phyloP scores from a whole-genome alignment of 2,888 invertebrate genomes.

The Ormyrus pomaceus region DNA sequence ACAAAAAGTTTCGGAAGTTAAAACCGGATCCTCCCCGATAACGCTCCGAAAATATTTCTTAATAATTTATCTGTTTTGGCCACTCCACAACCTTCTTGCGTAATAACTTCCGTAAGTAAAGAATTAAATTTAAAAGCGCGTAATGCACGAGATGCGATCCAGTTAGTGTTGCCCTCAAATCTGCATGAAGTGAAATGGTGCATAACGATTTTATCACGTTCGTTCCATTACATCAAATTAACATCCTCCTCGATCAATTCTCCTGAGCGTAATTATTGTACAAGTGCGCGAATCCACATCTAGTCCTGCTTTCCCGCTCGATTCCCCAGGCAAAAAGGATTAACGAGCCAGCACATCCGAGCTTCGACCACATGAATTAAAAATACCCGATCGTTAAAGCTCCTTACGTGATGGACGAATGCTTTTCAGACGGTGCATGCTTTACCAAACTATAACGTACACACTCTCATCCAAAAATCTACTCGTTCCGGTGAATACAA shows the following conservation, averaged over 20 bases:
- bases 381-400: not conserved
- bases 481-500: not conserved
- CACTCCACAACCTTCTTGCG: not conserved
- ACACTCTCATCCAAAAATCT: constrained; percentile 2
- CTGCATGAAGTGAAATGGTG: constrained; percentile 1
- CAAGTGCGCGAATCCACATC: too few relatives aligned
- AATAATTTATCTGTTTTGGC: not conserved
- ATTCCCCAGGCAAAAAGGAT: too few relatives aligned
- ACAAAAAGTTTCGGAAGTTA: too few relatives aligned
- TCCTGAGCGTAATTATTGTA: too few relatives aligned
- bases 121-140: too few relatives aligned
- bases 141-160: not conserved
- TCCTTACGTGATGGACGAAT: not conserved
- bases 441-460: constrained; percentile 1
- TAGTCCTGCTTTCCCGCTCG: too few relatives aligned
- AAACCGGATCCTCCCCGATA: too few relatives aligned
- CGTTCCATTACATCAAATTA: too few relatives aligned
- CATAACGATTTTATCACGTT: constrained; percentile 5
- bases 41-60: too few relatives aligned
- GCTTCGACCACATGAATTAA: not conserved
- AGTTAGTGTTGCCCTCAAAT: not conserved
- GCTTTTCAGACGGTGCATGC: constrained; percentile 8
- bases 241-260: too few relatives aligned
- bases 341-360: too few relatives aligned
- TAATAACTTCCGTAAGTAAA: not conserved